Conservation (phyloP, 2,797 vertebrate genomes). For the Tokudaia muenninki region DNA sequence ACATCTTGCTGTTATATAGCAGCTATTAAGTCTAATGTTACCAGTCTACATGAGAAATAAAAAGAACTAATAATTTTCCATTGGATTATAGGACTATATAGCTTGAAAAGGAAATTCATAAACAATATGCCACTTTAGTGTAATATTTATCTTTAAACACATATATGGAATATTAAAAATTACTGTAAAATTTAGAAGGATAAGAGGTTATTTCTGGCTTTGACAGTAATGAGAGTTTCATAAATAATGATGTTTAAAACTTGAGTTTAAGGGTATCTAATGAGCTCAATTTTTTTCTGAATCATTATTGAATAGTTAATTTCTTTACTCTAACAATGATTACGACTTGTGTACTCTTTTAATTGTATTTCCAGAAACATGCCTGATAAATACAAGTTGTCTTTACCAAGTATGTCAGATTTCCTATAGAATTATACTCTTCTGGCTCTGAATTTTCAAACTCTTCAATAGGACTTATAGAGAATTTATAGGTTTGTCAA, state of each 20-base stretch:
- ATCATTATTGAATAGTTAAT: neutral
- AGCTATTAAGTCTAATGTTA: neutral
- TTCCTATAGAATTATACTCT: neutral
- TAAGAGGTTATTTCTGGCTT: neutral
- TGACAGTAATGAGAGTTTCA: neutral
- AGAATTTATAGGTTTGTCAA: neutral
- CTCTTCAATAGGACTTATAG: neutral
- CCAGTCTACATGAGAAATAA: neutral
- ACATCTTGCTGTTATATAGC: conserved; percentile 9
- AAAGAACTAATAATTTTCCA: conserved; percentile 2
- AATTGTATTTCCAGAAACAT: conserved; percentile 11
- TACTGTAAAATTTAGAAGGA: neutral
- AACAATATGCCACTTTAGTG: neutral
- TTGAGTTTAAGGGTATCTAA: neutral
- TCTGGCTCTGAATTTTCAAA: conserved; percentile 20
- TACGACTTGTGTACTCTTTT: neutral
- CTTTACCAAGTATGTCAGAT: neutral
- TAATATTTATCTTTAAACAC: neutral
- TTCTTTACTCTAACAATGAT: neutral
- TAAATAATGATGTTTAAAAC: neutral
- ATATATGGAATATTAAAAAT: neutral
- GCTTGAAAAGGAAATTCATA: neutral
- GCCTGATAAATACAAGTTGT: neutral
- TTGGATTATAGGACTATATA: conserved; percentile 1
- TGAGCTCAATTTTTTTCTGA: neutral